Base-by-base conservation (phyloP, 2,888 invertebrate genomes). In the Sclerodermus sp. region DNA sequence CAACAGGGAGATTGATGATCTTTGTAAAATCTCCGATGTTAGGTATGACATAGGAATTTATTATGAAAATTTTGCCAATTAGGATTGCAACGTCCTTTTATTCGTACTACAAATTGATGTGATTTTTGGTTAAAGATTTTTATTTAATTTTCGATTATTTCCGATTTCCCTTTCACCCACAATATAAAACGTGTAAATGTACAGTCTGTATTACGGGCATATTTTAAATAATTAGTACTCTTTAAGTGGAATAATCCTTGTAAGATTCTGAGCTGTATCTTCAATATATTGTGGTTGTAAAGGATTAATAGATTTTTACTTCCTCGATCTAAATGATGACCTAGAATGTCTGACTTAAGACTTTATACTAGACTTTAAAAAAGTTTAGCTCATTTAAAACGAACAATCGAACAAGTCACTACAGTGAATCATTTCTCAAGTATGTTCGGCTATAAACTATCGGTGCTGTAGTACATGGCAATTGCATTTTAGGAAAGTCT, bases 241-340 rank as follows among this genome's bases (percentile, higher is more conserved):
- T 49, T 45, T 46, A 37, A 51, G 49, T 43, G 38, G 8, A 23
- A 23, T 8, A 23, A 23, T 8, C 23, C 8, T 45, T 52, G 43
- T 49, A 36, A 54, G 44, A 42, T 55, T 47, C 44, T 51, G 49
- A 39, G 46, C 42, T 64, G 47, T 56, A 61, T 57, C 36, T 59
- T 48, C 53, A 48, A 59, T 84, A 84, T 85, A 85, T 85, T 86
- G 85, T 85, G 85, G 85, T 84, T 85, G 85, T 83, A 85, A 62
- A 58, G 63, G 58, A 47, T 44, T 16, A 30, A 42, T 54, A 36
- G 49, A 29, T 44, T 49, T 47, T 52, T 54, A 51, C 42, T 60
- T 52, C 43, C 45, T 42, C 16, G 15, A 38, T 16, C 15, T 38
- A 14, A 14, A 14, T 34, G 3, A 14, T 34, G 6, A 10, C 4